These are phyloP conservation scores for Trogon surrucura DNA, from an alignment of 2,113 vertebrate species.

Conservation along the genomic window DNA sequence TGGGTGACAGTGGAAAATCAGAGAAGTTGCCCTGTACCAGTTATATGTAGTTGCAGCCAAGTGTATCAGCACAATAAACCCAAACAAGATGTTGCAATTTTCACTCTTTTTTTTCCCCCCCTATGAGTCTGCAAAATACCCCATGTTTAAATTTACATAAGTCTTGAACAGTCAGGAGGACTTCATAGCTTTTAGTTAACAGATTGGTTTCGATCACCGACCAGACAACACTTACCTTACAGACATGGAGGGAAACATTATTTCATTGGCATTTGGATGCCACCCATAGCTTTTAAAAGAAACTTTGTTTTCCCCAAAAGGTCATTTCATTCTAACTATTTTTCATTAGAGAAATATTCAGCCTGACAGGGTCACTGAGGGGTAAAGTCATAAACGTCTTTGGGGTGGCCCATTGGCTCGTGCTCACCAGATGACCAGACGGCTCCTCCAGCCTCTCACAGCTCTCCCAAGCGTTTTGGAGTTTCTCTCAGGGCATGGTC, in stretches of 20 bases:
- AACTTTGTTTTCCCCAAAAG: not conserved
- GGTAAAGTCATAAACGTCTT: not conserved
- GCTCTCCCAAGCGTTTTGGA: not conserved
- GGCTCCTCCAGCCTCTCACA: not conserved
- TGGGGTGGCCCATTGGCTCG: not conserved
- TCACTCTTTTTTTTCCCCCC: not conserved
- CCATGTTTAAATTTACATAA: not conserved
- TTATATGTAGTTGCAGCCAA: not conserved
- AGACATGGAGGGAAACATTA: not conserved
- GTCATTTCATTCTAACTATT: not conserved
- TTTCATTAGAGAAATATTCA: not conserved
- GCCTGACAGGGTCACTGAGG: not conserved
- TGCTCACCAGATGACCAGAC: not conserved
- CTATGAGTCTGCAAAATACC: not conserved
- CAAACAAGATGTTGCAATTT: conserved; percentile 3
- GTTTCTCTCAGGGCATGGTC: not conserved
- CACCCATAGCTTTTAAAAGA: not conserved
- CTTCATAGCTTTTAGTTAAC: not conserved
- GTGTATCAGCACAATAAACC: not conserved
- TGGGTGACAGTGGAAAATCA: not conserved
- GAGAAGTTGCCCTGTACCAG: not conserved
- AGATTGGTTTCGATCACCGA: not conserved
- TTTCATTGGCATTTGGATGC: not conserved
- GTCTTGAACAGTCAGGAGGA: not conserved
- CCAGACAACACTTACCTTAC: not conserved